These are phyloP conservation scores for Spodoptera picta DNA, from an alignment of 2,888 invertebrate genomes.

Conservation along the genomic window DNA sequence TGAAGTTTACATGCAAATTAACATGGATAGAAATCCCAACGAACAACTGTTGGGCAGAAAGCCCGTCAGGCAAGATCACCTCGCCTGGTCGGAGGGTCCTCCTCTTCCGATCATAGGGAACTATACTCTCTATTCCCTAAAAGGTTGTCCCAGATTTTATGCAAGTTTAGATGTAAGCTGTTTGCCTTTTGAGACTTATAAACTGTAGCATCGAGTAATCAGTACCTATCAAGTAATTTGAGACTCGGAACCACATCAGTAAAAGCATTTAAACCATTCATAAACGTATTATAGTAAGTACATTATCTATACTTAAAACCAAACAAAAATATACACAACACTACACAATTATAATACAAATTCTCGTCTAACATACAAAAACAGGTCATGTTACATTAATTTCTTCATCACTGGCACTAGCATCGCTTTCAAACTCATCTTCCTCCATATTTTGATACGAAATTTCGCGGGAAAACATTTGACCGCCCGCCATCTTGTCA, in stretches of 20 bases:
- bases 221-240: neutral
- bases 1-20: no score
- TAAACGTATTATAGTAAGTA: no score
- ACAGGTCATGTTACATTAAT: conserved; percentile 95
- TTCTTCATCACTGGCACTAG: conserved; percentile 93
- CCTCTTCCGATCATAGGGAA: no score
- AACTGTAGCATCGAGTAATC: no score
- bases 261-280: neutral
- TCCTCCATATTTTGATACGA: conserved; percentile 77
- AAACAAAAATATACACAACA: conserved; percentile 48
- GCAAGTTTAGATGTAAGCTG: no score
- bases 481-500: conserved; percentile 76
- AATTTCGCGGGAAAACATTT: conserved; percentile 71
- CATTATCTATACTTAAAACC: conserved; percentile 1
- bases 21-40: no score
- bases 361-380: conserved; percentile 57
- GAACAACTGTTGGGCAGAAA: no score
- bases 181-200: no score
- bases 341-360: conserved; percentile 42
- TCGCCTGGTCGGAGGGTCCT: no score
- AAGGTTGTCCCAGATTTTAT: no score
- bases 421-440: conserved; percentile 85
- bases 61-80: no score
- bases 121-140: no score
- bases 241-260: neutral